Conservation (phyloP, 2,797 vertebrate species). For the Aulostomus chinensis region DNA sequence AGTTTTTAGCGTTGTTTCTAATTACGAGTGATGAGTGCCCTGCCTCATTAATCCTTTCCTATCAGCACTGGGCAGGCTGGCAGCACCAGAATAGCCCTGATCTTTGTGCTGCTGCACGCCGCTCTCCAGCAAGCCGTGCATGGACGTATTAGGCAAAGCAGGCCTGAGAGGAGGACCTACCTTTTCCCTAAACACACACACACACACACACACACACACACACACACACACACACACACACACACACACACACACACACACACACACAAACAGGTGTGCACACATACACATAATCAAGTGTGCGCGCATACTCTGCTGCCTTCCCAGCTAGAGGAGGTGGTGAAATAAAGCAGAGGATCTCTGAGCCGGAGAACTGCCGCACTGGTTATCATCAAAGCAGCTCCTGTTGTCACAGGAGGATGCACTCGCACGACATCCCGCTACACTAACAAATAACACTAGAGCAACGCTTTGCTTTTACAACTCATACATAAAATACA, state of each 20-base stretch:
- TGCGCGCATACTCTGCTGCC: slow-evolving; percentile 4
- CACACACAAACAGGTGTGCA: neutral
- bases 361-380: slow-evolving; percentile 29
- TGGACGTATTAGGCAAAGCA: slow-evolving; percentile 87
- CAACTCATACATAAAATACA: slow-evolving; percentile 21
- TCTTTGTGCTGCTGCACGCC: slow-evolving; percentile 82
- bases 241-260: slow-evolving; percentile 16
- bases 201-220: slow-evolving; percentile 18
- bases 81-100: slow-evolving; percentile 91
- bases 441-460: slow-evolving; percentile 20
- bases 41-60: slow-evolving; percentile 88
- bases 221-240: slow-evolving; percentile 12
- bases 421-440: slow-evolving; percentile 30
- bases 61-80: slow-evolving; percentile 83
- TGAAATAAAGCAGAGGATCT: slow-evolving; percentile 68
- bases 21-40: slow-evolving; percentile 88
- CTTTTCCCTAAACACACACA: slow-evolving; percentile 24
- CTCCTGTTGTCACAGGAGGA: slow-evolving; percentile 48
- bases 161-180: slow-evolving; percentile 61
- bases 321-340: slow-evolving; percentile 42
- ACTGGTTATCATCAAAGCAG: slow-evolving; percentile 59
- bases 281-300: slow-evolving; percentile 12
- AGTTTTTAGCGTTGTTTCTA: slow-evolving; percentile 88
- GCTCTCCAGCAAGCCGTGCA: slow-evolving; percentile 70
- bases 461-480: slow-evolving; percentile 20